Evolutionary conservation across 1,140 invertebrate species (phyloP).

Genomic region (Tenebrio molitor): DNA sequence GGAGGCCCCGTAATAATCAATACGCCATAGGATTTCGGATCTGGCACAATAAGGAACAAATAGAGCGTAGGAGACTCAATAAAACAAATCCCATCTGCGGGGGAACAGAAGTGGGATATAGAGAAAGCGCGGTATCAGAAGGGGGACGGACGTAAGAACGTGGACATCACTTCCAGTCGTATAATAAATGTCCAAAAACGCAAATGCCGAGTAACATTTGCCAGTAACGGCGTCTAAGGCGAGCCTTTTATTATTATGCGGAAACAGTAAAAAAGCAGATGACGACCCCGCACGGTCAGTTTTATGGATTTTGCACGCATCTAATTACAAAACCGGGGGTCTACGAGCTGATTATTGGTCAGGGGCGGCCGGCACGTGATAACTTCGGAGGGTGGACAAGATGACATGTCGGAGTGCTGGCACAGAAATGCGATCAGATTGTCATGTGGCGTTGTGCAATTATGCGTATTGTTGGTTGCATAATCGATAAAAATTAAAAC

Average conservation of each 20-base stretch:
- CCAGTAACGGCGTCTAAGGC: conserved; percentile 62
- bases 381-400: too few species aligned
- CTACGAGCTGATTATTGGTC: conserved; percentile 58
- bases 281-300: conserved; percentile 58
- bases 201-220: conserved; percentile 66
- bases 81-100: conserved; percentile 63
- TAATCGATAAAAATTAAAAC: too few species aligned
- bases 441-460: too few species aligned
- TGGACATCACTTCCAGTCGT: conserved; percentile 43
- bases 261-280: conserved; percentile 66
- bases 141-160: conserved; percentile 36
- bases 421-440: too few species aligned
- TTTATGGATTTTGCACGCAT: conserved; percentile 60
- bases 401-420: too few species aligned
- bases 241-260: conserved; percentile 65
- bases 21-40: conserved; percentile 57
- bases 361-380: conserved; percentile 30
- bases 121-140: conserved; percentile 28
- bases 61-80: conserved; percentile 62
- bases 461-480: too few species aligned
- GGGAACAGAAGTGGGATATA: conserved; percentile 40
- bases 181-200: conserved; percentile 65
- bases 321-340: conserved; percentile 62
- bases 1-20: conserved; percentile 52
- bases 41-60: conserved; percentile 62